Percentiles rank a stretch among this genome's conserved stretches.
Conservation (phyloP, 2,888 invertebrate species). For the Cryptocephalus moraei region DNA sequence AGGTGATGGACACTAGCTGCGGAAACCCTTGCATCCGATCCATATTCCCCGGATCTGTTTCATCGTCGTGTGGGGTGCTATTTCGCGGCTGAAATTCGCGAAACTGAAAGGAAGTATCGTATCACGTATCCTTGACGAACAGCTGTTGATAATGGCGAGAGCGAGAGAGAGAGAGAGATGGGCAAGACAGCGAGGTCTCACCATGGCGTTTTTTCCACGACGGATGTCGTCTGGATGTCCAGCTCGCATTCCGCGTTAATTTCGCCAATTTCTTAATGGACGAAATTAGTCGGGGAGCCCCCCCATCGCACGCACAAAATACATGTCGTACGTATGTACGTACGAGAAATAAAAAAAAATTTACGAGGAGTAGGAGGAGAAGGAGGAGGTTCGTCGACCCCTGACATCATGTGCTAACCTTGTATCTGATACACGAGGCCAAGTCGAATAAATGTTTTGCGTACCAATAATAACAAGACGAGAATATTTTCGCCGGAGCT, state of each 20-base stretch:
- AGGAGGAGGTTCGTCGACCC: neutral
- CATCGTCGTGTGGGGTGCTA: neutral
- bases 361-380: too few relatives aligned
- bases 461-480: neutral
- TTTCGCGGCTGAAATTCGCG: neutral
- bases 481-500: neutral
- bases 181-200: too few relatives aligned
- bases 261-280: constrained; percentile 21
- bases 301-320: too few relatives aligned
- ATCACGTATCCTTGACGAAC: neutral
- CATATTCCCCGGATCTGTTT: neutral
- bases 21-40: too few relatives aligned
- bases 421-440: neutral
- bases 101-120: neutral
- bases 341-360: too few relatives aligned
- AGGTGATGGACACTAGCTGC: too few relatives aligned
- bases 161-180: too few relatives aligned
- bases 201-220: neutral
- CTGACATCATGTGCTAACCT: neutral
- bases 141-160: neutral
- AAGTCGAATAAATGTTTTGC: neutral
- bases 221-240: neutral
- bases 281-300: constrained; percentile 19
- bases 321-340: too few relatives aligned
- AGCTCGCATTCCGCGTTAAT: constrained; percentile 19